A percentile compares a stretch with the other conserved stretches of the same genome.
phyloP scores from a whole-genome alignment of 2,797 vertebrate genomes.

The Emydoidea blandingii region DNA sequence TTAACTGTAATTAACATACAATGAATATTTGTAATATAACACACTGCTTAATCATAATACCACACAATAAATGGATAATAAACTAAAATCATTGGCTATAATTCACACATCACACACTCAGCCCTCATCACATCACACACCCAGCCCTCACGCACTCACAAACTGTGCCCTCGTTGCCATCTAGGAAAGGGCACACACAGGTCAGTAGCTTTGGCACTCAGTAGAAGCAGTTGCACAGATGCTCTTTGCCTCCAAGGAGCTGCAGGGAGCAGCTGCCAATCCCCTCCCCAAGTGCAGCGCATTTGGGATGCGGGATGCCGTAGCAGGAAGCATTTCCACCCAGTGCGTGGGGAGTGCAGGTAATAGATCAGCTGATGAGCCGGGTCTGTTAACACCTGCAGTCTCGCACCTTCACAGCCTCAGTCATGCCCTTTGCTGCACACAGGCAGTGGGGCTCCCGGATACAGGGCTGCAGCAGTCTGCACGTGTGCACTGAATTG shows the following conservation, averaged over 20 bases:
- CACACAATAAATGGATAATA: no score
- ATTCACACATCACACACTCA: background rate
- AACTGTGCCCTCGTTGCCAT: rapidly evolving
- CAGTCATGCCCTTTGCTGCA: background rate
- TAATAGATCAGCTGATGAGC: background rate
- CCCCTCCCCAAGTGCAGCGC: no score
- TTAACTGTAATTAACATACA: no score
- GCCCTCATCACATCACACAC: rapidly evolving
- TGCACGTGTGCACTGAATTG: background rate
- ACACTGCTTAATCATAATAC: no score
- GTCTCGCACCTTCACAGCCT: background rate
- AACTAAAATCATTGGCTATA: no score
- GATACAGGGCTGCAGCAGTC: background rate
- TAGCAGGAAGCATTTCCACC: background rate
- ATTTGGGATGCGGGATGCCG: background rate
- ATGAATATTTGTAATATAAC: no score
- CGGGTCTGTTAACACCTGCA: background rate
- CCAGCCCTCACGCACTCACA: background rate
- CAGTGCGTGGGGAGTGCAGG: background rate
- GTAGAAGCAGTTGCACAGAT: background rate
- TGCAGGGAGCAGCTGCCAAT: no score
- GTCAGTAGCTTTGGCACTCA: background rate
- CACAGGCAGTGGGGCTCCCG: background rate
- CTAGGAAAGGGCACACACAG: background rate
- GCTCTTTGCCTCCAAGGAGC: background rate